Evolutionary conservation across 2,113 vertebrate species (phyloP).

Genomic region (Microtus montanus): DNA sequence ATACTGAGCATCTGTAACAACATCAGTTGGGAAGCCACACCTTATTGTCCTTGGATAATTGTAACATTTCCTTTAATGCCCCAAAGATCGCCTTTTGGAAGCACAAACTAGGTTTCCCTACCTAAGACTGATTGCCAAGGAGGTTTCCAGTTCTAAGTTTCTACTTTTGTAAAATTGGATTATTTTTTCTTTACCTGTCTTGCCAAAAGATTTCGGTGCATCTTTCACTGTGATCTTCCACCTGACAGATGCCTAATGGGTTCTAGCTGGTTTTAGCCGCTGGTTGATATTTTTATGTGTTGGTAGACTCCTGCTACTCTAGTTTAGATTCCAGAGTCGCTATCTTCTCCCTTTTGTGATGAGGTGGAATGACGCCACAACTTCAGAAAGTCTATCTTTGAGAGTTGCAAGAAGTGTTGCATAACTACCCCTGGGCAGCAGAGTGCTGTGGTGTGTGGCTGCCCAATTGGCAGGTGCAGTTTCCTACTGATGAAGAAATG

Average conservation of each 20-base stretch:
- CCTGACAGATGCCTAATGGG: not conserved
- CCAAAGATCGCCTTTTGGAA: not conserved
- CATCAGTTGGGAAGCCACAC: not conserved
- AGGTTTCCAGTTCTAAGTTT: not conserved
- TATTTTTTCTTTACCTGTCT: not conserved
- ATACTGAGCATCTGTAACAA: not conserved
- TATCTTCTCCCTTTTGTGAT: not conserved
- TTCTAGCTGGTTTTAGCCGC: not conserved
- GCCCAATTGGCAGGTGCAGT: not conserved
- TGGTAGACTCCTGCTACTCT: not conserved
- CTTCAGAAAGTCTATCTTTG: not conserved
- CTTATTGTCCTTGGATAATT: too few relatives aligned
- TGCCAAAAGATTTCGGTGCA: not conserved
- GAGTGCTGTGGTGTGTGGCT: not conserved
- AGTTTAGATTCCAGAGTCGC: not conserved
- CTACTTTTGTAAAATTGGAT: not conserved
- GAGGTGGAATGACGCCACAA: not conserved
- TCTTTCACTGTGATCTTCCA: not conserved
- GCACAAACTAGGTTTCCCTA: not conserved
- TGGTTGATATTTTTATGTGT: not conserved
- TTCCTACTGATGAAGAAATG: not conserved
- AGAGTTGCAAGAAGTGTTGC: not conserved
- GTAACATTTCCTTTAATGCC: too few relatives aligned
- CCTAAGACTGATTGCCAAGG: too few relatives aligned
- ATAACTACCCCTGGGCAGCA: not conserved